Base-by-base conservation (phyloP, 2,888 invertebrate genomes). In the Tillus elongatus region DNA sequence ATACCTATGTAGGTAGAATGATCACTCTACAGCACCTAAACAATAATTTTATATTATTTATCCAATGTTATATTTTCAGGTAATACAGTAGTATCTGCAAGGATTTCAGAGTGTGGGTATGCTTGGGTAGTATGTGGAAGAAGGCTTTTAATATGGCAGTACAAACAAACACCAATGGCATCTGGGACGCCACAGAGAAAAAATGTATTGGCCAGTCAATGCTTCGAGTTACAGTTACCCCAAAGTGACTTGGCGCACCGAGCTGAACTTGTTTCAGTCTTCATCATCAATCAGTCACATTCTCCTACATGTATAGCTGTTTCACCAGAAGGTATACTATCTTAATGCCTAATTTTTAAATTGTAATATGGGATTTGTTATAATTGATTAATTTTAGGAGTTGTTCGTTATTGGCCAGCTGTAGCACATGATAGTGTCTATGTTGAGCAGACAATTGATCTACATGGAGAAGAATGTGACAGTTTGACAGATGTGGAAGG, bases 161-260 rank as follows among this genome's bases (percentile, higher is more conserved):
- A 77, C 44, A 74, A 77, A 39, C 72, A 73, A 29, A 50, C 40
- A 28, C 40, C 43, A 28, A 35, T 41, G 11, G 40, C 52, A 2
- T 13, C 58, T 52, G 64, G 69, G 13, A 66, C 68, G 4, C 68
- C 73, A 9, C 71, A 70, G 45, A 58, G 67, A 15, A 62, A 67
- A 39, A 49, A 30, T 24, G 57, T 51, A 2, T 51, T 58, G 2
- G 56, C 67, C 31, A 73, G 71, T 2, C 81, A 84, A 30, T 91
- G 91, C 49, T 74, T 87, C 24, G 93, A 95, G 60, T 68, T 95
- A 9, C 82, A 84, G 0, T 63, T 95, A 27, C 93, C 93, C 0
- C 88, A 91, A 46, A 92, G 92, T 50, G 93, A 93, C 63, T 72
- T 93, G 10, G 87, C 89, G 0, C 93, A 95, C 61, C 81, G 85